Percentiles rank a stretch among this genome's conserved stretches.
Evolutionary conservation across 2,113 vertebrate genomes (phyloP).

Genomic region (Platysteira castanea): DNA sequence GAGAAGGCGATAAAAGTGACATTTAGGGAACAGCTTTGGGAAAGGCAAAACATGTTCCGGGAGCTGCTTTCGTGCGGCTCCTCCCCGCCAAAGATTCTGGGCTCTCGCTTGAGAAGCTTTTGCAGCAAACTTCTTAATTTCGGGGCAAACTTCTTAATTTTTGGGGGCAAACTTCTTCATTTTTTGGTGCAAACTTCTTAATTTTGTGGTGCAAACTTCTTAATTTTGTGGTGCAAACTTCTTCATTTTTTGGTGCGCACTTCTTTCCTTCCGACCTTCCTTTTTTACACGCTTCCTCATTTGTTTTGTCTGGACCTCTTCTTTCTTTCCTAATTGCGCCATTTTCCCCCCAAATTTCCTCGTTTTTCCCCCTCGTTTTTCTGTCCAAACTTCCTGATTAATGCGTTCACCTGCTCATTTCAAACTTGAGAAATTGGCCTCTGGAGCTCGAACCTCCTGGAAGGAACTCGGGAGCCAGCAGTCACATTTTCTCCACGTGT

Average conservation of each 20-base stretch:
- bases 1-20: constrained; percentile 69
- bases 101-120: background rate
- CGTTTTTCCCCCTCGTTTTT: background rate
- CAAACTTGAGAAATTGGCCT: background rate
- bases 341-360: background rate
- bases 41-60: constrained; percentile 32
- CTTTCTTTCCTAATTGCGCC: background rate
- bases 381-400: too few species aligned
- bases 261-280: background rate
- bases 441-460: background rate
- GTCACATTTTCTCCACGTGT: fast-evolving
- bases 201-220: background rate
- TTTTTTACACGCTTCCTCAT: background rate
- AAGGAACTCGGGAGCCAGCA: fast-evolving
- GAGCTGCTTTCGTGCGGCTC: constrained; percentile 34
- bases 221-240: background rate
- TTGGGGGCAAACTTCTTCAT: background rate
- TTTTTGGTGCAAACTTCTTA: background rate
- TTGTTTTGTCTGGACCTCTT: background rate
- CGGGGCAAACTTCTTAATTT: background rate
- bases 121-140: background rate
- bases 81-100: background rate
- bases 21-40: constrained; percentile 69
- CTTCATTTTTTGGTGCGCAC: background rate
- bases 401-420: fast-evolving